These are phyloP conservation scores for Chrysogorgia sp. DNA, from an alignment of 92 coral and sea anemone genomes.

Conservation along the genomic window DNA sequence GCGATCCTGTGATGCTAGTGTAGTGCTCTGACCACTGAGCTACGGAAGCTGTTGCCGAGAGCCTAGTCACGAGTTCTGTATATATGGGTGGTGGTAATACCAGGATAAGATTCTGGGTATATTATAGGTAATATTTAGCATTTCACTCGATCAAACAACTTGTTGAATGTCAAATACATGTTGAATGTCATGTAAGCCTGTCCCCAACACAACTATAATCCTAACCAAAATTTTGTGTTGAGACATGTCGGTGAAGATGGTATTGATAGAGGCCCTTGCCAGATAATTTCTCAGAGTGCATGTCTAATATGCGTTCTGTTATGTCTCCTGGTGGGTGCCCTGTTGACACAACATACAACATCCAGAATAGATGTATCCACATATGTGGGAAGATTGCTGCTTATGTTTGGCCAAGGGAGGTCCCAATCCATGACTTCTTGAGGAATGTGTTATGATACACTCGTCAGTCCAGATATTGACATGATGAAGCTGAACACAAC, in stretches of 20 bases:
- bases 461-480: conserved; percentile 38
- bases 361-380: conserved; percentile 51
- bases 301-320: conserved; percentile 36
- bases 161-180: too few relatives aligned
- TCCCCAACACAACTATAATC: too few relatives aligned
- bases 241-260: conserved; percentile 48
- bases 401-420: conserved; percentile 48
- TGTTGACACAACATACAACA: conserved; percentile 51
- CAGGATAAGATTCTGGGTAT: too few relatives aligned
- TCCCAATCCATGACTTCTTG: conserved; percentile 55
- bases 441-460: conserved; percentile 46
- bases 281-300: conserved; percentile 35
- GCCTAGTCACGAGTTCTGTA: too few relatives aligned
- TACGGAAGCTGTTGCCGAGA: too few relatives aligned
- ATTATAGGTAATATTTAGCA: too few relatives aligned
- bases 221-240: too few relatives aligned
- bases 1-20: too few relatives aligned
- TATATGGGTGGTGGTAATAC: too few relatives aligned
- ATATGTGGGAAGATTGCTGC: conserved; percentile 47
- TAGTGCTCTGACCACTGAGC: too few relatives aligned
- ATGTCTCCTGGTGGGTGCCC: conserved; percentile 64
- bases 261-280: conserved; percentile 56
- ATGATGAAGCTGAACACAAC: conserved; percentile 36
- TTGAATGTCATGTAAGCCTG: too few relatives aligned
- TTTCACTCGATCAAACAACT: too few relatives aligned